These are phyloP conservation scores for Cricetomys ansorgei DNA, from an alignment of 2,113 vertebrate genomes.

Conservation along the genomic window DNA sequence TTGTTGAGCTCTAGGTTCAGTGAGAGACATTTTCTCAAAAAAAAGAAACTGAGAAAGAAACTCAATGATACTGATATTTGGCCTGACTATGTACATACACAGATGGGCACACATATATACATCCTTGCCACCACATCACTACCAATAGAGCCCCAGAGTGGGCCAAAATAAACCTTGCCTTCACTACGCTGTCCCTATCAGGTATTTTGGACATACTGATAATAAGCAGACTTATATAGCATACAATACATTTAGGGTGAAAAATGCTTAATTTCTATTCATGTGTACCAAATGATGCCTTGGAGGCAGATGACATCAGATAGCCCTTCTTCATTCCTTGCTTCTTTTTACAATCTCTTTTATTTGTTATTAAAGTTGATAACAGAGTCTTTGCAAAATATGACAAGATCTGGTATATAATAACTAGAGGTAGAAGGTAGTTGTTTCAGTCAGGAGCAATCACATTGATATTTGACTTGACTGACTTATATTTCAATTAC, in stretches of 20 bases:
- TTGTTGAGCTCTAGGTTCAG: neutral
- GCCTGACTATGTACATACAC: neutral
- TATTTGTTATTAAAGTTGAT: no score
- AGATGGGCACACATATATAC: neutral
- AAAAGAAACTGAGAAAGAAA: neutral
- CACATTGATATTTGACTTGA: neutral
- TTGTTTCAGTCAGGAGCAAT: neutral
- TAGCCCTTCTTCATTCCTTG: no score
- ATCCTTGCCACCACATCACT: neutral
- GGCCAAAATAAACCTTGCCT: no score
- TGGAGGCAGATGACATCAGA: neutral
- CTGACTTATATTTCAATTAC: slow-evolving; percentile 7
- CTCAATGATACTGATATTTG: neutral
- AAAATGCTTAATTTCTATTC: neutral
- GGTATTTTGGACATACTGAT: neutral
- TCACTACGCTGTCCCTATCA: neutral
- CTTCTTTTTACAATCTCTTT: neutral
- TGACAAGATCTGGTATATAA: neutral
- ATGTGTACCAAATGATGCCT: neutral
- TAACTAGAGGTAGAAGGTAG: neutral
- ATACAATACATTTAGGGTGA: neutral
- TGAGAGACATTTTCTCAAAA: neutral
- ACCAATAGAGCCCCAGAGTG: neutral
- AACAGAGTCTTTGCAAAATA: neutral
- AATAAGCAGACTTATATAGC: neutral